A percentile compares a stretch with the other conserved stretches of the same genome.
phyloP scores from a whole-genome alignment of 2,888 invertebrate species.

The Belgica antarctica region DNA sequence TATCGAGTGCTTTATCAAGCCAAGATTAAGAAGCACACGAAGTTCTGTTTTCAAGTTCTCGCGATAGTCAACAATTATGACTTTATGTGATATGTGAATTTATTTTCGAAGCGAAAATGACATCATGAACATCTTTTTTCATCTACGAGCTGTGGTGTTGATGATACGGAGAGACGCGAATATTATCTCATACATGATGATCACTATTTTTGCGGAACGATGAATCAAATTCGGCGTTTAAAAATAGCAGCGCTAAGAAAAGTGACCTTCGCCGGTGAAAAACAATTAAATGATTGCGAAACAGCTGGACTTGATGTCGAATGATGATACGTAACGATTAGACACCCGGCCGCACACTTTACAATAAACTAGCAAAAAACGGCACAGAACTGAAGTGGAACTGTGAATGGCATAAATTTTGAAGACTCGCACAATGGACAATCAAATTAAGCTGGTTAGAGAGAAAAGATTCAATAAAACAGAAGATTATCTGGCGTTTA shows the following conservation, averaged over 20 bases:
- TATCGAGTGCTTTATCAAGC: neutral
- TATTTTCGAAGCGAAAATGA: conserved; percentile 15
- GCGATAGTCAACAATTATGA: neutral
- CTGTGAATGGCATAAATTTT: too few relatives aligned
- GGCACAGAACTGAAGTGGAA: too few relatives aligned
- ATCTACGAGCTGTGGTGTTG: neutral
- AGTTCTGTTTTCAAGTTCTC: neutral
- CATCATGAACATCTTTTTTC: conserved; percentile 8
- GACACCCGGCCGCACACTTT: neutral
- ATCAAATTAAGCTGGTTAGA: too few relatives aligned
- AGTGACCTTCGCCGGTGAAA: conserved; percentile 1
- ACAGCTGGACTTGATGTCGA: conserved; percentile 9
- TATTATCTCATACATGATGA: neutral
- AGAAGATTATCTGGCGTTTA: too few relatives aligned
- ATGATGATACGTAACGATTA: neutral
- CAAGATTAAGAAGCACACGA: neutral
- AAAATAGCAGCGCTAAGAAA: neutral
- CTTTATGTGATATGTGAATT: conserved; percentile 21
- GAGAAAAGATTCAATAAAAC: too few relatives aligned
- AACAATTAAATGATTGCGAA: conserved; percentile 15
- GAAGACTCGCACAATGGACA: too few relatives aligned
- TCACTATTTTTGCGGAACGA: neutral
- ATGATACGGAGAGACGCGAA: neutral
- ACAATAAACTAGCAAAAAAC: too few relatives aligned
- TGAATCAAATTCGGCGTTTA: conserved; percentile 13